Base-by-base conservation (phyloP, 2,888 invertebrate genomes). In the Hylaea fasciaria region DNA sequence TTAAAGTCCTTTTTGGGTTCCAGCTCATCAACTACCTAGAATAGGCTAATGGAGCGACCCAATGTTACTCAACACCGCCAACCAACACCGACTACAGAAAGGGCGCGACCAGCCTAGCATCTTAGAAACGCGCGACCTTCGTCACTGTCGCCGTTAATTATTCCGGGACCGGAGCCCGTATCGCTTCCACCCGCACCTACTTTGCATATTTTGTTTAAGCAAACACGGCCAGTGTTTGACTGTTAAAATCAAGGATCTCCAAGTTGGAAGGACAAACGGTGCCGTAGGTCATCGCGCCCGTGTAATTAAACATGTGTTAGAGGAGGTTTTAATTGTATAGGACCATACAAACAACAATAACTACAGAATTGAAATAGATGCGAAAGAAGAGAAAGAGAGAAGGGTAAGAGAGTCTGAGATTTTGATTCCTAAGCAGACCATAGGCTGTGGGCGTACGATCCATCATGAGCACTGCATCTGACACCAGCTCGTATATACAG, bases 181-280 rank as follows among this genome's bases (percentile, higher is more conserved):
- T 89, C 90, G 83, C 82, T 75, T 14, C 72, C 71, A 75, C 87
- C 88, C 89, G 86, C 83, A 87, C 85, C 89, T 84, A 86, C 88
- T 91, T 91, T 90, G 85, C 90, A 91, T 91, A 91, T 88, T 91
- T 89, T 89, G 89, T 89, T 89, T 87, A 83, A 83, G 78, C 87
- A 89, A 89, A 90, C 89, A 88, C 79, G 71, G 80, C 80, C 81
- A 81, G 84, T 89, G 87, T 89, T 89, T 89, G 85, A 88, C 87
- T 87, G 88, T 88, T 85, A 86, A 85, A 89, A 89, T 89, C 89
- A 87, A 89, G 87, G 83, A 88, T 82, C 82, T 78, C 77, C 70
- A 86, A 88, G 82, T 86, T 84, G 73, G 71, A 73, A 68, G 73
- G 74, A 80, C 80, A 79, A 83, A 81, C 68, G 65, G 72, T 80